Conservation (phyloP, 2,113 vertebrate genomes). For the Leptobrachium leishanense region DNA sequence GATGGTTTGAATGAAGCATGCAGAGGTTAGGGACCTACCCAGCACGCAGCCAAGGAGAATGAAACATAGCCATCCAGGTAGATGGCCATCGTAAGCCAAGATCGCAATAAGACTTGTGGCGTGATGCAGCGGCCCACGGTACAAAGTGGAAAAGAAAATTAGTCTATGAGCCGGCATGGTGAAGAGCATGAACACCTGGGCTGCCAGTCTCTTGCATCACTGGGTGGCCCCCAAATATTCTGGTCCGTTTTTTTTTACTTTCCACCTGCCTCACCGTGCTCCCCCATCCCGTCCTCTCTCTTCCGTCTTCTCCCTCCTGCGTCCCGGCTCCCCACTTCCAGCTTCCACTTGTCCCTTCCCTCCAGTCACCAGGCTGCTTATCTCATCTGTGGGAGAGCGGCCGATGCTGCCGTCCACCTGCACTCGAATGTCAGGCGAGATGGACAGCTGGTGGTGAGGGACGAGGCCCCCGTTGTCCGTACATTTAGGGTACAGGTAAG, state of each 20-base stretch:
- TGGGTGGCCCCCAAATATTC: conserved; percentile 15
- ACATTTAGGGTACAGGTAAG: conserved; percentile 92
- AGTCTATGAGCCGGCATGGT: conserved; percentile 20
- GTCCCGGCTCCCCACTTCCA: conserved; percentile 25
- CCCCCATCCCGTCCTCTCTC: conserved; percentile 41
- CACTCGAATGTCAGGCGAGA: conserved; percentile 92
- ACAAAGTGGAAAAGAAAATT: conserved; percentile 12
- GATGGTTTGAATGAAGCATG: not conserved
- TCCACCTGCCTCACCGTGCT: conserved; percentile 39
- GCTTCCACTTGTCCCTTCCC: conserved; percentile 32
- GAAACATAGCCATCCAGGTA: conserved; percentile 22
- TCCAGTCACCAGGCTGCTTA: conserved; percentile 79
- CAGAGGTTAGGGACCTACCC: conserved; percentile 4
- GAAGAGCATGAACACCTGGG: conserved; percentile 12
- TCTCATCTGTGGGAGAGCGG: conserved; percentile 94
- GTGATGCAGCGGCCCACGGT: conserved; percentile 28
- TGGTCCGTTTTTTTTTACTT: conserved; percentile 18
- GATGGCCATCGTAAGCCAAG: conserved; percentile 13
- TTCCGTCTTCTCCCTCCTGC: conserved; percentile 35
- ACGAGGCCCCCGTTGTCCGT: conserved; percentile 81
- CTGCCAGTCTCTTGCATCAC: not conserved
- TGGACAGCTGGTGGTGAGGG: conserved; percentile 77
- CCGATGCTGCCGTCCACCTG: conserved; percentile 98
- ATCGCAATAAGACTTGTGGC: conserved; percentile 35
- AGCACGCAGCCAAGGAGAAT: conserved; percentile 13